These are phyloP conservation scores for Salvelinus namaycush DNA, from an alignment of 2,113 vertebrate species.

Conservation along the genomic window DNA sequence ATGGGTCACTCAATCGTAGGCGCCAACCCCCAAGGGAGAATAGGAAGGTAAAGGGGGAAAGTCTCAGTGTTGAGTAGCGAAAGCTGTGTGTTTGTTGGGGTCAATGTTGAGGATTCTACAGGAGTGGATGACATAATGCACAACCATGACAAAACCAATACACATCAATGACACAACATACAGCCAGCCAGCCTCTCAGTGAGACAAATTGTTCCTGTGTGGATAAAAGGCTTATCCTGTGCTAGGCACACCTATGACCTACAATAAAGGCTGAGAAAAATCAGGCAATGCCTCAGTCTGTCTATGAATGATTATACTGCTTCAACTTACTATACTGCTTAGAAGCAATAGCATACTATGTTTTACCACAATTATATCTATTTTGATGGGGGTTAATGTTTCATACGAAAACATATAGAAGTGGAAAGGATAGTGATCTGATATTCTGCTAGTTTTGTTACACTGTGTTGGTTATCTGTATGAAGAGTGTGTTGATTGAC, in stretches of 20 bases:
- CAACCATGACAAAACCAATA: neutral
- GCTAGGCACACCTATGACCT: neutral
- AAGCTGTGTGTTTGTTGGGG: neutral
- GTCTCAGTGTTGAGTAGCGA: neutral
- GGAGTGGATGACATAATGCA: neutral
- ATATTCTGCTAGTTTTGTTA: neutral
- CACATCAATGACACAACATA: neutral
- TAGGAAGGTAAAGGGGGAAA: constrained; percentile 23
- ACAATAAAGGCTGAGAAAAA: neutral
- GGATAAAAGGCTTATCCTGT: neutral
- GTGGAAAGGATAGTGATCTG: neutral
- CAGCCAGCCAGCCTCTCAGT: neutral
- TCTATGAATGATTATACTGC: neutral
- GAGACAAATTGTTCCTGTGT: neutral
- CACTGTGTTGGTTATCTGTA: neutral
- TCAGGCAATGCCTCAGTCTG: neutral
- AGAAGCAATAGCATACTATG: neutral
- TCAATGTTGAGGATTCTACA: neutral
- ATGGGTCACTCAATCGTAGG: constrained; percentile 62
- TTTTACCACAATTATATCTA: neutral
- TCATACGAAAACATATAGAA: neutral
- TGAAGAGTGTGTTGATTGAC: too few relatives aligned
- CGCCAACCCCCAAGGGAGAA: constrained; percentile 46
- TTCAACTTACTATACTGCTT: neutral
- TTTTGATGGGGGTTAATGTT: neutral